A percentile compares a stretch with the other conserved stretches of the same genome.
These are phyloP conservation scores for Hypotaenidia philippensis DNA, from an alignment of 2,797 vertebrate genomes.

Conservation along the genomic window DNA sequence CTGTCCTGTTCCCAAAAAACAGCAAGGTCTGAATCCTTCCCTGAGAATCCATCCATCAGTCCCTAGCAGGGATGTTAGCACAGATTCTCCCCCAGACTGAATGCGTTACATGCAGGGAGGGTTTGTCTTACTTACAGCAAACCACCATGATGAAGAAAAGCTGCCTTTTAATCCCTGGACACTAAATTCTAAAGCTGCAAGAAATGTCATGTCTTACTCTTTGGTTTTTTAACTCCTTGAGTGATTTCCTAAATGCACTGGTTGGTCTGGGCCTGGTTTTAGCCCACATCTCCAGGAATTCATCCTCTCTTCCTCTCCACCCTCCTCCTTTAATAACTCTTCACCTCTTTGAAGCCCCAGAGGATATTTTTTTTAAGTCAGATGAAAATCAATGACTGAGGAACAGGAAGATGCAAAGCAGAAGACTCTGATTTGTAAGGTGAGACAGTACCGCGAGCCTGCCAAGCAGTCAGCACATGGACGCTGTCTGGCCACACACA, in stretches of 20 bases:
- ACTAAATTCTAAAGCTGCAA: not conserved
- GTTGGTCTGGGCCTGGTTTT: not conserved
- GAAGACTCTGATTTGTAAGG: fast-evolving
- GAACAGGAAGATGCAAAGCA: not conserved
- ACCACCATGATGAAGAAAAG: fast-evolving
- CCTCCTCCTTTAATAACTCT: not conserved
- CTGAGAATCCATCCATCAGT: not conserved
- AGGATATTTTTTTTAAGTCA: not conserved
- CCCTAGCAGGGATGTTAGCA: not conserved
- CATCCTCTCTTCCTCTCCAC: not conserved
- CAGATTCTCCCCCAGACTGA: not conserved
- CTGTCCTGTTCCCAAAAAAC: not conserved
- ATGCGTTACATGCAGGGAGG: fast-evolving
- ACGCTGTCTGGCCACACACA: not conserved
- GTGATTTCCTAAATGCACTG: fast-evolving
- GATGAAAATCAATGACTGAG: not conserved
- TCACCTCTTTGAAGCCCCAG: not conserved
- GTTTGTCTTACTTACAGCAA: not conserved
- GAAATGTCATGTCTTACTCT: not conserved
- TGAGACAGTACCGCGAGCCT: not conserved
- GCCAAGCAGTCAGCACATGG: fast-evolving
- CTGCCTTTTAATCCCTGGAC: not conserved
- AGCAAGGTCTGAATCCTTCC: not conserved
- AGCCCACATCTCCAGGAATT: not conserved
- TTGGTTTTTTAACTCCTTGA: not conserved